phyloP scores from a whole-genome alignment of 2,113 vertebrate species.

The Salvelinus sp. region DNA sequence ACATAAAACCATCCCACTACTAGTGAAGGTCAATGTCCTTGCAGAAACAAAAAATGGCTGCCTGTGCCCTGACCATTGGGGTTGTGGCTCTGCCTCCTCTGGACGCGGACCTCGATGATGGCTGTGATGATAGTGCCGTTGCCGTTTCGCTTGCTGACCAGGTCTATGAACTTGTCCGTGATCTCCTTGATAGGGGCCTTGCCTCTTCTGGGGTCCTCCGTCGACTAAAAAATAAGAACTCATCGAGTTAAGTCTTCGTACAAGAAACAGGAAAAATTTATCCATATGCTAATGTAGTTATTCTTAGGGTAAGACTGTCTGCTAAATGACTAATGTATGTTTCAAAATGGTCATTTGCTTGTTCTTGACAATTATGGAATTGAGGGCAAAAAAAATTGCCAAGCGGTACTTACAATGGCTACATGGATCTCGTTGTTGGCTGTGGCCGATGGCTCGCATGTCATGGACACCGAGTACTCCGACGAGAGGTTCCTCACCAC shows the following conservation, averaged over 20 bases:
- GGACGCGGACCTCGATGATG: conserved; percentile 82
- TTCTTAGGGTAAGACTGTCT: too few species aligned
- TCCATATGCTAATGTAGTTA: too few species aligned
- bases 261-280: too few species aligned
- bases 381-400: too few species aligned
- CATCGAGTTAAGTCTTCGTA: not conserved
- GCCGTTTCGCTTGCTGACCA: conserved; percentile 82
- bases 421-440: conserved; percentile 87
- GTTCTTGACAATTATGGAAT: too few species aligned
- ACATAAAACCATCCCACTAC: too few species aligned
- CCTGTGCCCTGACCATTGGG: conserved; percentile 43
- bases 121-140: conserved; percentile 83
- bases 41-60: too few species aligned
- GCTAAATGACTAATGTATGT: too few species aligned
- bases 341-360: too few species aligned
- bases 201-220: conserved; percentile 76
- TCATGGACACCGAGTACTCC: conserved; percentile 83
- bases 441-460: conserved; percentile 82
- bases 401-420: conserved; percentile 76
- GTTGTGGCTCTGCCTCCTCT: conserved; percentile 60
- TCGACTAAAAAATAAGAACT: conserved; percentile 67
- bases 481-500: conserved; percentile 83
- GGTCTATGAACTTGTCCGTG: conserved; percentile 84
- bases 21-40: too few species aligned
- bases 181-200: conserved; percentile 81